Evolutionary conservation across 2,888 invertebrate species (phyloP), one percentile per base, ranked within the genome.

Genomic region (Apoderus coryli): DNA sequence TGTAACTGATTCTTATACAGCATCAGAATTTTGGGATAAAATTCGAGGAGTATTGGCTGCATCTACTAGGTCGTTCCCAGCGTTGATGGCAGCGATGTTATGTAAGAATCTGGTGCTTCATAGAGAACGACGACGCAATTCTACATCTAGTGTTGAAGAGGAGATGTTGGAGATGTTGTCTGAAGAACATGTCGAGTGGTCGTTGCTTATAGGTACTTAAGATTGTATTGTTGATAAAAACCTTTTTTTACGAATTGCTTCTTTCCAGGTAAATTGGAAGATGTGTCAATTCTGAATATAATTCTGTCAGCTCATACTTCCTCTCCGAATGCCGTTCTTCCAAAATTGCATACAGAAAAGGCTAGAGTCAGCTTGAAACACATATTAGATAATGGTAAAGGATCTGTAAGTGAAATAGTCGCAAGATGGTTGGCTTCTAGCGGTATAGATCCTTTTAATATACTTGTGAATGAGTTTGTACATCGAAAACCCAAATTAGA

Each of bases 331-430:
- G 37, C 55, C 2, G 40, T 48, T 4, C 54, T 72, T 36, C 71
- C 72, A 1, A 67, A 64, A 49, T 45, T 76, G 24, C 54, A 62
- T 16, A 61, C 67, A 33, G 62, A 65, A 16, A 59, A 64, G 25
- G 64, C 67, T 1, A 67, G 69, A 44, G 66, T 76, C 32, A 76
- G 76, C 54, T 57, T 77, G 15, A 74, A 72, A 48, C 69, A 67
- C 36, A 67, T 77, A 35, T 64, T 76, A 23, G 63, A 64, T 16
- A 65, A 69, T 45, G 75, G 74, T 2, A 68, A 32, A 64, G 89
- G 90, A 16, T 80, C 82, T n/a, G 75, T 92, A 5, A 81, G 86
- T 1, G 90, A 92, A 55, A 59, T 88, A 30, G 78, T 88, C 24
- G 81, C 88, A 1, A 78, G 79, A 50, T 92, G 90, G 86, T 61